Conservation (phyloP, 2,888 invertebrate genomes). For the Spilarctia lutea region DNA sequence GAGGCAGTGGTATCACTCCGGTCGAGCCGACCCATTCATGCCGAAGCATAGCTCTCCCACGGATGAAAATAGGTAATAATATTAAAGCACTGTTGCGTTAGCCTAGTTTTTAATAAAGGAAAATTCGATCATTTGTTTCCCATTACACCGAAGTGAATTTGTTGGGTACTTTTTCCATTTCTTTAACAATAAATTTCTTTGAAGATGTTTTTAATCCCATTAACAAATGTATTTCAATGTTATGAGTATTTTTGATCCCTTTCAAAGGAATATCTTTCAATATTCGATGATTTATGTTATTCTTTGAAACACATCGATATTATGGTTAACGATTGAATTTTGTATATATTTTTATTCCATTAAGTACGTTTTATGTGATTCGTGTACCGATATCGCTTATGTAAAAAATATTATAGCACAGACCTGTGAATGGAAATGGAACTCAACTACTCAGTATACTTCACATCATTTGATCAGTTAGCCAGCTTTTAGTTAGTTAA, state of each 20-base stretch:
- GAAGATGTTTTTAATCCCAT: slow-evolving; percentile 37
- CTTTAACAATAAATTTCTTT: slow-evolving; percentile 29
- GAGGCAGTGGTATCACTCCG: too few species aligned
- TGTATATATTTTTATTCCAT: background rate
- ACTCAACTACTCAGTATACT: background rate
- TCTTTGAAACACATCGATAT: background rate
- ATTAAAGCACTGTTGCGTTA: too few species aligned
- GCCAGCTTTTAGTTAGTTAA: too few species aligned
- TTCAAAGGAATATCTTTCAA: slow-evolving; percentile 21
- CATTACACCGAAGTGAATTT: background rate
- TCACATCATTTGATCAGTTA: too few species aligned
- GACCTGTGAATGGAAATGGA: background rate
- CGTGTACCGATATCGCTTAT: background rate
- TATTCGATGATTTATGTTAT: slow-evolving; percentile 19
- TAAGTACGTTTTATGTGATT: background rate
- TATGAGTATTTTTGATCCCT: slow-evolving; percentile 20
- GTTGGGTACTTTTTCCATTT: background rate
- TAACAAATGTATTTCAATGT: slow-evolving; percentile 34
- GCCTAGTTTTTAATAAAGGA: too few species aligned
- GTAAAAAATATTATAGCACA: too few species aligned
- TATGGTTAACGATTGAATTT: background rate
- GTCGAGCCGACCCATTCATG: too few species aligned
- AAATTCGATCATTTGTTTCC: background rate
- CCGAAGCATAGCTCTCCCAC: too few species aligned
- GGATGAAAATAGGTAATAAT: too few species aligned